phyloP scores from a whole-genome alignment of 1,140 invertebrate species.

The Drosophila navojoa region DNA sequence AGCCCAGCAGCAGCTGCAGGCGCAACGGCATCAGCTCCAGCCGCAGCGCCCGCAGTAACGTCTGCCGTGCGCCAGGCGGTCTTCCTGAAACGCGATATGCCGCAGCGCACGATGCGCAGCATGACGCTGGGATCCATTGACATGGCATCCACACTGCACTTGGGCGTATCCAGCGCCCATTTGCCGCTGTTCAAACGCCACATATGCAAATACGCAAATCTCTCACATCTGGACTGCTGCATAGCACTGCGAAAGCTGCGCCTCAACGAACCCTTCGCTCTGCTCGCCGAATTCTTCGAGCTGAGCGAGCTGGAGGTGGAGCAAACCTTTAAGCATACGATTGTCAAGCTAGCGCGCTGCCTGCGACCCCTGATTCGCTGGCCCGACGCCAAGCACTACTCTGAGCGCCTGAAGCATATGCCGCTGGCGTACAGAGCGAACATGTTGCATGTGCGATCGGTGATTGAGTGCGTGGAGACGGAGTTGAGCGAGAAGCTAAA shows the following conservation, averaged over 20 bases:
- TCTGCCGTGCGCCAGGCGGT: constrained; percentile 71
- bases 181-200: constrained; percentile 64
- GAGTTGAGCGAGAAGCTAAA: constrained; percentile 54
- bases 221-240: constrained; percentile 72
- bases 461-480: constrained; percentile 81
- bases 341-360: constrained; percentile 63
- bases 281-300: constrained; percentile 74
- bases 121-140: constrained; percentile 69
- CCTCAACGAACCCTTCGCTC: constrained; percentile 70
- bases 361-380: constrained; percentile 70
- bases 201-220: constrained; percentile 60
- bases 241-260: constrained; percentile 75
- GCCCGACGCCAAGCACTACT: constrained; percentile 69
- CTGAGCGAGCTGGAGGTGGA: constrained; percentile 66
- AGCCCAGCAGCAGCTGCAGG: not conserved
- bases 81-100: constrained; percentile 66
- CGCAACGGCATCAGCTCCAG: constrained; percentile 5
- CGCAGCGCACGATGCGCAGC: constrained; percentile 65
- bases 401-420: constrained; percentile 72
- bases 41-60: constrained; percentile 17
- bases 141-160: constrained; percentile 57
- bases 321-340: constrained; percentile 61
- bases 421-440: constrained; percentile 62
- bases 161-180: constrained; percentile 57
- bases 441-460: constrained; percentile 72